Percentiles rank a stretch among this genome's conserved stretches.
Evolutionary conservation across 1,140 invertebrate species (phyloP).

Genomic region (Solen grandis): DNA sequence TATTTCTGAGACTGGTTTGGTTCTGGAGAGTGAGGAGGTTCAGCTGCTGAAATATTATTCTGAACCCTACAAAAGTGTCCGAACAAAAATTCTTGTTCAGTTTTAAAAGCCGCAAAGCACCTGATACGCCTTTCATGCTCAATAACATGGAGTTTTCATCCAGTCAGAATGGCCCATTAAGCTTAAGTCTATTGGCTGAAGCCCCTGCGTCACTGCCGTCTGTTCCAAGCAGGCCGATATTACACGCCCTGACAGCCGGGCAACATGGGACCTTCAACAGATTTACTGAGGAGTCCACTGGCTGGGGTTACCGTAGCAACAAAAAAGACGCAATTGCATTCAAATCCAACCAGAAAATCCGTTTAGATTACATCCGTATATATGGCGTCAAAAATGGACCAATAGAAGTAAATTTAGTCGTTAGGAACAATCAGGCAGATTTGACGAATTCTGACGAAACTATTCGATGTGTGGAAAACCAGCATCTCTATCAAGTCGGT

Average conservation of each 20-base stretch:
- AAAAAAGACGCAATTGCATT: slow-evolving; percentile 42
- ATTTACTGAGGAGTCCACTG: slow-evolving; percentile 16
- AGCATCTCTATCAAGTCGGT: slow-evolving; percentile 25
- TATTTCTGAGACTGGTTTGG: slow-evolving; percentile 31
- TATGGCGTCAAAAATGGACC: slow-evolving; percentile 37
- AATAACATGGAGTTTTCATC: too few relatives aligned
- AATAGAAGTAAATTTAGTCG: slow-evolving; percentile 11
- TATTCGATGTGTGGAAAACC: not conserved
- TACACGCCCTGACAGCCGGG: not conserved
- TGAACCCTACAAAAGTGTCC: slow-evolving; percentile 5
- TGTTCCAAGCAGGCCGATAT: slow-evolving; percentile 16
- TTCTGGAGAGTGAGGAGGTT: slow-evolving; percentile 28
- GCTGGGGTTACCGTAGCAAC: slow-evolving; percentile 43
- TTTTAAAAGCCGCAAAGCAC: slow-evolving; percentile 16
- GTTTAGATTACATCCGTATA: slow-evolving; percentile 14
- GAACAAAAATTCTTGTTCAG: slow-evolving; percentile 6
- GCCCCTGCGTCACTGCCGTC: not conserved
- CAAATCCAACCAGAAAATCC: slow-evolving; percentile 5
- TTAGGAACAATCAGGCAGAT: not conserved
- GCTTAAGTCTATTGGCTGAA: too few relatives aligned
- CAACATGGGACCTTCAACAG: slow-evolving; percentile 1
- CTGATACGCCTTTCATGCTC: slow-evolving; percentile 8
- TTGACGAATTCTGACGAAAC: not conserved
- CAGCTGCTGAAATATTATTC: slow-evolving; percentile 29
- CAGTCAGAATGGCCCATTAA: too few relatives aligned